Evolutionary conservation across 2,113 vertebrate genomes (phyloP).

Genomic region (Climacteris rufus): DNA sequence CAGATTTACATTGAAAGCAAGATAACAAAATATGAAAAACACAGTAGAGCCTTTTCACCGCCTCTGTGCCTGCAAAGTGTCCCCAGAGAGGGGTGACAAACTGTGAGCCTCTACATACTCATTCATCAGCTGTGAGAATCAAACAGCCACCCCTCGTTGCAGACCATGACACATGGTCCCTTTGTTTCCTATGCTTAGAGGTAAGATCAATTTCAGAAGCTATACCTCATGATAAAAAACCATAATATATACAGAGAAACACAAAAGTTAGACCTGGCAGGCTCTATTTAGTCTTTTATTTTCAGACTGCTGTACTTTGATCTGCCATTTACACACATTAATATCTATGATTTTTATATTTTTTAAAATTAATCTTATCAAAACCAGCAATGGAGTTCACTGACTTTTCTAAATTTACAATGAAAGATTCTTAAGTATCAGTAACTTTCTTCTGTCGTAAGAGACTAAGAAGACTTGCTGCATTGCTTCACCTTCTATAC

Average conservation of each 20-base stretch:
- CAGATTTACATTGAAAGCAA: neutral
- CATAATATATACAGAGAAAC: neutral
- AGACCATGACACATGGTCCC: fast-evolving
- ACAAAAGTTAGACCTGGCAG: neutral
- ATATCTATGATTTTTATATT: neutral
- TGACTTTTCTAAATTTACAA: neutral
- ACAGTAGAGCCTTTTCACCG: neutral
- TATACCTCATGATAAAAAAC: neutral
- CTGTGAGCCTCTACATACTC: fast-evolving
- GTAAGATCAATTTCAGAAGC: neutral
- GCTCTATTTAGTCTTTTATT: neutral
- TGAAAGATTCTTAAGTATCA: neutral
- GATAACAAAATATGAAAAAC: neutral
- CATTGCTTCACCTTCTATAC: neutral
- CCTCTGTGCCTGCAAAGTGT: fast-evolving
- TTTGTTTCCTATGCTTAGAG: neutral
- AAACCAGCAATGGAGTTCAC: neutral
- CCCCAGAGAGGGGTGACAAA: neutral
- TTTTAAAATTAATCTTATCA: neutral
- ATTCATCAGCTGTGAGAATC: neutral
- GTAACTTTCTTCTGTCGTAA: neutral
- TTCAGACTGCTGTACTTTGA: neutral
- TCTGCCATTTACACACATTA: neutral
- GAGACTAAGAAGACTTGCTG: neutral
- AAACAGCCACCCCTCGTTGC: neutral